A percentile compares a stretch with the other conserved stretches of the same genome.
These are phyloP conservation scores for Heliothis subflexa DNA, from an alignment of 1,140 invertebrate species.

Conservation along the genomic window DNA sequence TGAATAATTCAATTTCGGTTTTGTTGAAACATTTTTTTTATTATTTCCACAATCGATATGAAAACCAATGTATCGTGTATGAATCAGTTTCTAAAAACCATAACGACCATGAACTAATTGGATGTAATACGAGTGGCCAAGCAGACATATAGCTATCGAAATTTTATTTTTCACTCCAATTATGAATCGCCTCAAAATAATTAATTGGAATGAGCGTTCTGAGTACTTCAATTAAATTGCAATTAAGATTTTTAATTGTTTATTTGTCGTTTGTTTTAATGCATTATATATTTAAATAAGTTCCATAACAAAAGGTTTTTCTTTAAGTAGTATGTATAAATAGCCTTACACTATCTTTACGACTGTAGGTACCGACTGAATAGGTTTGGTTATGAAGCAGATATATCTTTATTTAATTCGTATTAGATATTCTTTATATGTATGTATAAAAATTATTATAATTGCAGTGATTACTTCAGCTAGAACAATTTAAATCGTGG, in stretches of 20 bases:
- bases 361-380: constrained; percentile 76
- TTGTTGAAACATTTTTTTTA: background rate
- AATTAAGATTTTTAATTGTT: constrained; percentile 73
- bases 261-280: constrained; percentile 85
- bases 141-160: constrained; percentile 14
- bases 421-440: constrained; percentile 62
- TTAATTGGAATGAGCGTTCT: constrained; percentile 26
- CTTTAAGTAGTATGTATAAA: constrained; percentile 81
- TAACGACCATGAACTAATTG: constrained; percentile 18
- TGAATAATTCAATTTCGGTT: no score
- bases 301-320: constrained; percentile 83
- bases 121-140: constrained; percentile 19
- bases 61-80: background rate
- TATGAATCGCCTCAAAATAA: constrained; percentile 34
- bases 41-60: background rate
- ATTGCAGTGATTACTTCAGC: constrained; percentile 69
- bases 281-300: constrained; percentile 85
- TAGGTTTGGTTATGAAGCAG: constrained; percentile 75
- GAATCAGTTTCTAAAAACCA: background rate
- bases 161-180: constrained; percentile 38
- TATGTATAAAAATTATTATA: constrained; percentile 71
- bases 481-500: constrained; percentile 50
- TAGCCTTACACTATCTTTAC: constrained; percentile 82
- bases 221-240: constrained; percentile 57
- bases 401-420: constrained; percentile 69